phyloP scores from a whole-genome alignment of 23 tunicate species.

The Halocynthia roretzi region DNA sequence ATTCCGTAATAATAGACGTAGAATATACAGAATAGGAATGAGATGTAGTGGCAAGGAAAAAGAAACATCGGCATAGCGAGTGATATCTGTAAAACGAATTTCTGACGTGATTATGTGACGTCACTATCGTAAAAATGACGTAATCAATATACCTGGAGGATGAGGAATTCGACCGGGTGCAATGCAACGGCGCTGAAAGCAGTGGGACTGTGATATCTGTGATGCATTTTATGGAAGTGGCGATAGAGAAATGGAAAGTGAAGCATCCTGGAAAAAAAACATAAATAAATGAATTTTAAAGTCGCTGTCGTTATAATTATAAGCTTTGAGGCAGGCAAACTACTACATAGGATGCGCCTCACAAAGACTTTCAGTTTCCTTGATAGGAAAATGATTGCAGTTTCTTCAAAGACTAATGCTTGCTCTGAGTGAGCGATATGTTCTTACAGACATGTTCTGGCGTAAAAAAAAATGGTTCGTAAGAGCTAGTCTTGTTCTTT shows the following conservation, averaged over 20 bases:
- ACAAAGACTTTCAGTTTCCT: too few species aligned
- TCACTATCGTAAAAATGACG: background rate
- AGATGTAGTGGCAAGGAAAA: constrained; percentile 59
- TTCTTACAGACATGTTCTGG: too few species aligned
- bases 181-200: constrained; percentile 92
- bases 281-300: background rate
- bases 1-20: constrained; percentile 71
- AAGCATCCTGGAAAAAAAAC: constrained; percentile 38
- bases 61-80: constrained; percentile 44
- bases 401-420: too few species aligned
- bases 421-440: too few species aligned
- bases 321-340: too few species aligned
- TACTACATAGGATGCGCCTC: too few species aligned
- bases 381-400: too few species aligned
- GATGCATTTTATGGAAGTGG: constrained; percentile 85
- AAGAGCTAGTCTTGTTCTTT: too few species aligned
- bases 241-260: constrained; percentile 73
- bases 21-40: constrained; percentile 35
- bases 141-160: constrained; percentile 46
- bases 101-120: background rate
- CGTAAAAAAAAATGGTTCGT: too few species aligned
- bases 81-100: constrained; percentile 32
- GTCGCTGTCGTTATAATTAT: too few species aligned
- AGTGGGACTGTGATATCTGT: constrained; percentile 76
- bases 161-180: constrained; percentile 75